A percentile compares a stretch with the other conserved stretches of the same genome.
These are phyloP conservation scores for Hirundichthys speculiger DNA, from an alignment of 2,113 vertebrate genomes.

Conservation along the genomic window DNA sequence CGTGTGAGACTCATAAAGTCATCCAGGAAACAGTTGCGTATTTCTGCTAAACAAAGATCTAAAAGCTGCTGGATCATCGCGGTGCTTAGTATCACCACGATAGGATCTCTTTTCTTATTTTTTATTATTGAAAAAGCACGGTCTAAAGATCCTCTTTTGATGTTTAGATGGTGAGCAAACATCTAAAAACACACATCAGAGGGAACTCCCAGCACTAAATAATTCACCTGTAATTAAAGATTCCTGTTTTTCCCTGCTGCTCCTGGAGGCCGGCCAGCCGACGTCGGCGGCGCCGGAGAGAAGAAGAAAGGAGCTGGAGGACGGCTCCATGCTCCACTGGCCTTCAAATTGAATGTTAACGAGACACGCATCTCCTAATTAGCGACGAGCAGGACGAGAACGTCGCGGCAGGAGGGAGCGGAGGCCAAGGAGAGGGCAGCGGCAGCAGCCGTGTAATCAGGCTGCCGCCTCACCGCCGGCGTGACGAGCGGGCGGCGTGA, in stretches of 20 bases:
- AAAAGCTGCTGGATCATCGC: no score
- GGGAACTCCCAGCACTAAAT: background rate
- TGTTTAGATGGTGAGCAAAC: no score
- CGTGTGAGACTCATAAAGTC: no score
- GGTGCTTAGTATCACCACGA: no score
- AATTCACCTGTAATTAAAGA: constrained; percentile 16
- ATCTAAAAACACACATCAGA: background rate
- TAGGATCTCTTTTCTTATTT: no score
- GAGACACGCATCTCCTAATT: constrained; percentile 82
- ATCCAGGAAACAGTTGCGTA: no score
- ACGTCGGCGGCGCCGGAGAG: constrained; percentile 24
- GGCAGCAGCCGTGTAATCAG: constrained; percentile 67
- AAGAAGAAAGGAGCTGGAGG: constrained; percentile 35
- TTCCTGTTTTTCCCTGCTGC: constrained; percentile 4
- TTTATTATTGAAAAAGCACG: no score
- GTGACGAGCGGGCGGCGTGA: constrained; percentile 67
- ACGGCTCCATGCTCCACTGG: constrained; percentile 69
- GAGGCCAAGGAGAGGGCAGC: constrained; percentile 65
- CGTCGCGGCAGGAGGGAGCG: constrained; percentile 57
- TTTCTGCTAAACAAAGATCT: no score
- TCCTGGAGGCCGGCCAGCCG: constrained; percentile 8
- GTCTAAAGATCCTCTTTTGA: no score
- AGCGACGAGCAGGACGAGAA: constrained; percentile 71
- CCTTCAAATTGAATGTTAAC: constrained; percentile 84
- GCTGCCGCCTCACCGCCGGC: constrained; percentile 49